phyloP scores from a whole-genome alignment of 2,113 vertebrate genomes.

The Stegastes partitus region DNA sequence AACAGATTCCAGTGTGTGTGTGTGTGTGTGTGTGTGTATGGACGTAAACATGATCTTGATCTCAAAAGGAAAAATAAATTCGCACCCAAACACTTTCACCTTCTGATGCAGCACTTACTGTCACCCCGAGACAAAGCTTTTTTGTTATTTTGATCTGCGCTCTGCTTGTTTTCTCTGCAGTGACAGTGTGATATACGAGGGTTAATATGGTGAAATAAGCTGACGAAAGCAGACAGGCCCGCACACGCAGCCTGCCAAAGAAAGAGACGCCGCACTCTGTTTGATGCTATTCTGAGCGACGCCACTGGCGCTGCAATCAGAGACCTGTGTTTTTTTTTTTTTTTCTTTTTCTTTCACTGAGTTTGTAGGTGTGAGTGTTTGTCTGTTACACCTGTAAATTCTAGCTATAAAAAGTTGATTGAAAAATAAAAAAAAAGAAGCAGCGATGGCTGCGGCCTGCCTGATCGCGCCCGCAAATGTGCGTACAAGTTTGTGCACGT shows the following conservation, averaged over 20 bases:
- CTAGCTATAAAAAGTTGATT: conserved; percentile 31
- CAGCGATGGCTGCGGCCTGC: neutral
- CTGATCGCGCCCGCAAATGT: conserved; percentile 28
- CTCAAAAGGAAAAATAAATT: neutral
- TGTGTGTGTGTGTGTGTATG: too few relatives aligned
- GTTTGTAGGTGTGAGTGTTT: conserved; percentile 5
- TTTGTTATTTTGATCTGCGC: conserved; percentile 46
- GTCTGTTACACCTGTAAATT: conserved; percentile 41
- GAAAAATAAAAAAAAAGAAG: conserved; percentile 33
- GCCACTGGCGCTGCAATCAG: conserved; percentile 61
- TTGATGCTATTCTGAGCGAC: conserved; percentile 71
- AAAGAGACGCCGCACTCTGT: conserved; percentile 48
- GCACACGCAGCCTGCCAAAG: conserved; percentile 49
- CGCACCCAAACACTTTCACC: conserved; percentile 15
- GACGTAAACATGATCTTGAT: neutral
- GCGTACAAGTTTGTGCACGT: too few relatives aligned
- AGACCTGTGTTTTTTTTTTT: conserved; percentile 16
- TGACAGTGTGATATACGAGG: conserved; percentile 73
- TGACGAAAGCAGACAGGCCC: conserved; percentile 63
- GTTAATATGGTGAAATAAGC: conserved; percentile 67
- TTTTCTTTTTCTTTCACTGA: conserved; percentile 15
- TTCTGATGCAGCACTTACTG: neutral
- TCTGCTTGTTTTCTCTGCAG: conserved; percentile 60
- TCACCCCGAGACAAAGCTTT: conserved; percentile 30
- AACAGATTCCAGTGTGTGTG: too few relatives aligned